Base-by-base conservation (phyloP, 2,888 invertebrate genomes). In the Acleris sparsana region DNA sequence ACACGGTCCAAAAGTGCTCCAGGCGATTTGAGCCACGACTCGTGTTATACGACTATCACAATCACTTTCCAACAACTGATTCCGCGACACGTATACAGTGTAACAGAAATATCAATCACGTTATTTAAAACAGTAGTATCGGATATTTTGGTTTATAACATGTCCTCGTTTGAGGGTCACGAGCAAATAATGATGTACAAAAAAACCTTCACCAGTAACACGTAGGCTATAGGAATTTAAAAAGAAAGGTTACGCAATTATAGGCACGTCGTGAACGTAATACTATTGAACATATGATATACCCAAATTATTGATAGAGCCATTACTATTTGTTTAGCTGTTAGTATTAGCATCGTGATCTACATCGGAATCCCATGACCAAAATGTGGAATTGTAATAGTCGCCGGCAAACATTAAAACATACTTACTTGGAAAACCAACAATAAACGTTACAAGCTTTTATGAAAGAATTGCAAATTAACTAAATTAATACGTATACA, bases 221-320 rank as follows among this genome's bases (percentile, higher is more conserved):
- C 92, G 92, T 92, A 92, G 89, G 92, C 91, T 91, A 84, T 84
- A 84, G 83, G 83, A 87, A 86, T 76, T 84, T 80, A 83, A 86
- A 89, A 88, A 84, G 88, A 89, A 87, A 88, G 88, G 90, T 92
- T 92, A 92, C 92, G 92, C 92, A 92, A 92, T 92, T 91, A 80
- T 73, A 79, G 71, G 78, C 78, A 80, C 80, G 85, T 83, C 83
- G 82, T 82, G 77, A 74, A 70, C 72, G 72, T 72, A 72, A 56
- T 65, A 75, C 64, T 69, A 71, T 55, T 48, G 46, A 53, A 52
- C 5, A 49, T 46, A 39, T 62, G 46, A 62, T 62, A 22, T 67
- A 63, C 57, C 70, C 55, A 62, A 13, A 70, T 64, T 29, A 51
- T 64, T 62, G 61, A 67, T 69, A 71, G 53, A 53, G 33, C 29